These are phyloP conservation scores for Fabriciana adippe DNA, from an alignment of 2,888 invertebrate genomes.

Conservation along the genomic window DNA sequence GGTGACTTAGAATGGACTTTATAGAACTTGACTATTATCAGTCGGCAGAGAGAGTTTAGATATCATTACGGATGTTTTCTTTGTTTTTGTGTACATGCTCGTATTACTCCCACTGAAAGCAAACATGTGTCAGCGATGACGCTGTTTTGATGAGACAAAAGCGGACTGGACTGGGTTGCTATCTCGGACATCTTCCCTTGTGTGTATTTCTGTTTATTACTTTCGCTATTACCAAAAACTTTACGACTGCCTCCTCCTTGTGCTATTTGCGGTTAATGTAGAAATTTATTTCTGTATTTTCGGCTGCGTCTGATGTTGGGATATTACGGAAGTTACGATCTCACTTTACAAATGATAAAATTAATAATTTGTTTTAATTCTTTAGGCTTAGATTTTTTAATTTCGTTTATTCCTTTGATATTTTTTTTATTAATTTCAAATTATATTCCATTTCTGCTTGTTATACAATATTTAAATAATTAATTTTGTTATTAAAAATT, in stretches of 20 bases:
- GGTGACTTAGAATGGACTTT: constrained; percentile 1
- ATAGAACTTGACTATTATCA: constrained; percentile 18
- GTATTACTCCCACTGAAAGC: constrained; percentile 23
- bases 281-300: constrained; percentile 26
- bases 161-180: constrained; percentile 57
- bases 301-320: background rate
- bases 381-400: background rate
- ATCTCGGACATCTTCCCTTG: constrained; percentile 35
- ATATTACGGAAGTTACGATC: constrained; percentile 17
- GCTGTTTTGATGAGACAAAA: constrained; percentile 69
- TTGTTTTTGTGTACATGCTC: constrained; percentile 21
- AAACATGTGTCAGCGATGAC: constrained; percentile 43
- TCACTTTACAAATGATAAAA: constrained; percentile 5
- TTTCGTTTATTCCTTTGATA: too few relatives aligned
- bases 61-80: constrained; percentile 32
- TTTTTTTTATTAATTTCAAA: too few relatives aligned
- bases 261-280: constrained; percentile 29
- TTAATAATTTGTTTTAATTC: constrained; percentile 9
- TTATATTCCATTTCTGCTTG: too few relatives aligned
- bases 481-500: too few relatives aligned
- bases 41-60: constrained; percentile 27
- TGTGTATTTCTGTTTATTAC: constrained; percentile 32
- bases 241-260: constrained; percentile 27
- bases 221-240: constrained; percentile 34
- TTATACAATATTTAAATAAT: too few relatives aligned